Base-by-base conservation (phyloP, 2,113 vertebrate species). In the Lanius ludovicianus region DNA sequence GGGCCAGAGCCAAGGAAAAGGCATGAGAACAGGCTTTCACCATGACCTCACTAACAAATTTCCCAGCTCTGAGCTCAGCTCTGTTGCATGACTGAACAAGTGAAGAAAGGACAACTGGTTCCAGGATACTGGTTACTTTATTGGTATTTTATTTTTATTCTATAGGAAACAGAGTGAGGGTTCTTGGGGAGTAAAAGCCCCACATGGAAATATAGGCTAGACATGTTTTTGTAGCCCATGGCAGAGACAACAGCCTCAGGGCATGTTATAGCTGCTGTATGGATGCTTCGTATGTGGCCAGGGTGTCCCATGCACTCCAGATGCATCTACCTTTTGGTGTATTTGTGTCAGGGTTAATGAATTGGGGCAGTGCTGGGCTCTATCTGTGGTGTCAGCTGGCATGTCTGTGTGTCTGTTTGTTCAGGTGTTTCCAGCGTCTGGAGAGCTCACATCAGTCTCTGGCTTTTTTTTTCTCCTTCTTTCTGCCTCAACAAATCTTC, bases 41-140 rank as follows among this genome's bases (percentile, higher is more conserved):
- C 84, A 77, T 95, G 92, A 96, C 75, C 91, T 97, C 91, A 94
- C 41, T 11, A 20, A 42, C 70, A 91, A 64, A 80, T 91, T 91
- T 96, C 75, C 87, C 81, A 83, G 80, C 91, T 81, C 79, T 70
- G 55, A 75, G 55, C 74, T 75, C 87, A 75, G 64, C 69, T 86
- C 64, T 63, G 68, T 37, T 76, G 47, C 52, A 52, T 63, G 65
- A 77, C 52, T 56, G 55, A 95, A 52, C 78, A 92, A 91, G 85
- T 86, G 90, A 90, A 90, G 69, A 96, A 90, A 84, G 44, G 1
- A 0, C 42, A 74, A 9, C 71, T 65, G 17, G 3, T 53, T 78
- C 78, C 76, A 84, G 73, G 74, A 68, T 75, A 49, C 60, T 39
- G 20, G 15, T 50, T 86, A 16, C 86, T 93, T 84, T 93, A 56